A percentile compares a stretch with the other conserved stretches of the same genome.
phyloP scores from a whole-genome alignment of 2,888 invertebrate species.

The Machimus rusticus region DNA sequence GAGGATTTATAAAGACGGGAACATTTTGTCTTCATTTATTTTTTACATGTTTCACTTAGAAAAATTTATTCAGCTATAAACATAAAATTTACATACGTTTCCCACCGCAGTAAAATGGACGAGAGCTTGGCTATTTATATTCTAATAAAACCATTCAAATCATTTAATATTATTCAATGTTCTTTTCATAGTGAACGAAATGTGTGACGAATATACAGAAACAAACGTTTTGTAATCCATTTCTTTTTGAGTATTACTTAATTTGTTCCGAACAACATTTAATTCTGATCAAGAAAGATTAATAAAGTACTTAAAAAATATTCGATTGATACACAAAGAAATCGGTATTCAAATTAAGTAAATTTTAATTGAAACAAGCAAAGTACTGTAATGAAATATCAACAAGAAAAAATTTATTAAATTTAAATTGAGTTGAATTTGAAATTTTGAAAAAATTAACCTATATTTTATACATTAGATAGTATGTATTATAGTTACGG shows the following conservation, averaged over 20 bases:
- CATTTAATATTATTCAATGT: not conserved
- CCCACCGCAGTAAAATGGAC: not conserved
- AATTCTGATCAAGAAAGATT: not conserved
- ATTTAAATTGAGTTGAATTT: too few species aligned
- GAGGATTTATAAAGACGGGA: not conserved
- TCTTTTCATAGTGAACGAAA: not conserved
- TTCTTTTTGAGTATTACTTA: not conserved
- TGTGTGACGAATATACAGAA: not conserved
- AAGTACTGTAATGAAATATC: not conserved
- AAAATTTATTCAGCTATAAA: not conserved
- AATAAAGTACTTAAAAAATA: not conserved
- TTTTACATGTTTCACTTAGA: not conserved
- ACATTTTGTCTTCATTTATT: not conserved
- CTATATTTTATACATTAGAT: too few species aligned
- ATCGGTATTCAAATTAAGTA: too few species aligned
- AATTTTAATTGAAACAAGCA: not conserved
- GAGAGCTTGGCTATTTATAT: not conserved
- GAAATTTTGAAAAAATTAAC: too few species aligned
- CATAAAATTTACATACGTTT: not conserved
- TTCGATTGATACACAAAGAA: too few species aligned
- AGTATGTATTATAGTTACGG: too few species aligned
- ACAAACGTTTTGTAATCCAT: not conserved
- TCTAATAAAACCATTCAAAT: not conserved
- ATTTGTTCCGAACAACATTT: not conserved
- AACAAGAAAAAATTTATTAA: too few species aligned